Percentiles rank a stretch among this genome's conserved stretches.
These are phyloP conservation scores for Rana temporaria DNA, from an alignment of 2,113 vertebrate species.

Conservation along the genomic window DNA sequence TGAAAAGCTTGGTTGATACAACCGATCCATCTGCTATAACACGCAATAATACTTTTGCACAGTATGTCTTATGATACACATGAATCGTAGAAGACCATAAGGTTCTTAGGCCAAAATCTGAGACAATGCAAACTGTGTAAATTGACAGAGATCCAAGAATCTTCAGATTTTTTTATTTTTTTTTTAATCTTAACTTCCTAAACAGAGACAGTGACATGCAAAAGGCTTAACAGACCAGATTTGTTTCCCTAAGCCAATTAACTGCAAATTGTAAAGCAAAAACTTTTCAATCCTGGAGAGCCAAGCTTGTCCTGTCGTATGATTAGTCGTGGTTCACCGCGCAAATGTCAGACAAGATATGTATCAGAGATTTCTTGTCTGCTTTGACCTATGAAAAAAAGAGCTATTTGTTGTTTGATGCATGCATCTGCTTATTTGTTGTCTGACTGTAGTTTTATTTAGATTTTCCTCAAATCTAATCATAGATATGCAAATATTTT, in stretches of 20 bases:
- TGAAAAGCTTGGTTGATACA: conserved; percentile 6
- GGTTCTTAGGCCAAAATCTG: background rate
- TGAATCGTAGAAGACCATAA: background rate
- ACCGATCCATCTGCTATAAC: background rate
- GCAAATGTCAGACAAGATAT: conserved; percentile 58
- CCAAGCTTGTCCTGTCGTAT: conserved; percentile 52
- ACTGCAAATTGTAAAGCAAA: conserved; percentile 57
- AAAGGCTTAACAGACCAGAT: conserved; percentile 56
- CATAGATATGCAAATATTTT: conserved; percentile 4
- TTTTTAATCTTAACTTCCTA: conserved; percentile 51
- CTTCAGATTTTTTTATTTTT: conserved; percentile 31
- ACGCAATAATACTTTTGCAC: background rate
- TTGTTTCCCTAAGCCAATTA: conserved; percentile 58
- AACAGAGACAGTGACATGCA: conserved; percentile 53
- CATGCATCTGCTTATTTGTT: background rate
- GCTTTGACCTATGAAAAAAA: conserved; percentile 53
- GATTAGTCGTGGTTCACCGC: conserved; percentile 55
- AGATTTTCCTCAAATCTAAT: background rate
- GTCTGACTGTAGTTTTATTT: conserved; percentile 4
- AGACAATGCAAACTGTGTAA: conserved; percentile 15
- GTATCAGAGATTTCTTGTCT: conserved; percentile 55
- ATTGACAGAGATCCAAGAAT: conserved; percentile 35
- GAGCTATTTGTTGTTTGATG: conserved; percentile 28
- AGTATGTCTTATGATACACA: background rate
- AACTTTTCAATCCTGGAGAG: conserved; percentile 50